Evolutionary conservation across 2,888 invertebrate genomes (phyloP).

Genomic region (Apodemia zela): DNA sequence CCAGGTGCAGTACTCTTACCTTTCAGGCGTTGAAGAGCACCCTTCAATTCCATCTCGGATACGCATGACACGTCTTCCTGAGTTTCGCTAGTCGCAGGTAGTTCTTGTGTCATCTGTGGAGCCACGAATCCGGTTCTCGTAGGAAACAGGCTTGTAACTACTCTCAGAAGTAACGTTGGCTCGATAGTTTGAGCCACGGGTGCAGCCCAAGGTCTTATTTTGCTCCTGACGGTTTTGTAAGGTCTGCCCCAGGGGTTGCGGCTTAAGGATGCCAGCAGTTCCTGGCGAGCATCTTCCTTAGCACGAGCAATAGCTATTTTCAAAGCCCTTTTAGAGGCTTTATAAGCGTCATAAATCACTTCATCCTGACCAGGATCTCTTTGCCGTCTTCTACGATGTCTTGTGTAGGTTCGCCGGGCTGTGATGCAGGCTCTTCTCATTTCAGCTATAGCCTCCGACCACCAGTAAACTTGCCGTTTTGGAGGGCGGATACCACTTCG

Average conservation of each 20-base stretch:
- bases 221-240: conserved; percentile 13
- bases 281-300: not conserved
- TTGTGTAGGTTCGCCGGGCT: not conserved
- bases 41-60: conserved; percentile 3
- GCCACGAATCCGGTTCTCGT: not conserved
- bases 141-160: conserved; percentile 6
- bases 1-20: conserved; percentile 21
- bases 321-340: not conserved
- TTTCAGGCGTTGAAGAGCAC: not conserved
- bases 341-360: no score
- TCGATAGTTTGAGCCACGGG: conserved; percentile 19
- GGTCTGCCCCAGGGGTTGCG: conserved; percentile 22
- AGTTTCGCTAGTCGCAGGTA: not conserved
- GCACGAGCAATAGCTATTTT: not conserved
- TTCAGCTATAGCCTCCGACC: not conserved
- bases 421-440: not conserved
- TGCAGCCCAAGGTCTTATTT: conserved; percentile 18
- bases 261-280: not conserved
- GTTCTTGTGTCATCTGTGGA: not conserved
- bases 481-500: not conserved
- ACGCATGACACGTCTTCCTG: not conserved
- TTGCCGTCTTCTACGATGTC: not conserved
- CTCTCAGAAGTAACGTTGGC: not conserved
- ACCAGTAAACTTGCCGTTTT: conserved; percentile 12
- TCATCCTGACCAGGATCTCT: no score